These are phyloP conservation scores for Neodiprion virginianus DNA, from an alignment of 1,140 invertebrate species.

Conservation along the genomic window DNA sequence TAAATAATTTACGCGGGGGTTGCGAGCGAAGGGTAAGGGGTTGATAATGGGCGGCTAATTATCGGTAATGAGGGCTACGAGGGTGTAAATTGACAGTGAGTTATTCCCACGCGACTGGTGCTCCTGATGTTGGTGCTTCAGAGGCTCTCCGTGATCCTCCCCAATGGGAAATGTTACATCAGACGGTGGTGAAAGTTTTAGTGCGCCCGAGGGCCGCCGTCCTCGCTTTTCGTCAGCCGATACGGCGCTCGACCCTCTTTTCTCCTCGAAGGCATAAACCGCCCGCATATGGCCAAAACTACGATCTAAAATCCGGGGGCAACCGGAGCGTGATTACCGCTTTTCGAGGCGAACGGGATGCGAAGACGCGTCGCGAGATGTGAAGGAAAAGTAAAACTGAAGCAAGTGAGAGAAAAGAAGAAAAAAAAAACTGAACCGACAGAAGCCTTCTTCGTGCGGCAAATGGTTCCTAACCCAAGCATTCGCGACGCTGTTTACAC, in stretches of 20 bases:
- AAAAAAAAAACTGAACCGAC: too few species aligned
- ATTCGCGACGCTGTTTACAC: too few species aligned
- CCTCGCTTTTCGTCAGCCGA: background rate
- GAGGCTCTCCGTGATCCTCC: background rate
- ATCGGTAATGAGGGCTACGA: background rate
- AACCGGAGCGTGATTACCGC: background rate
- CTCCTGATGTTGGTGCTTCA: slow-evolving; percentile 8
- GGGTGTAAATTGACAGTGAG: background rate
- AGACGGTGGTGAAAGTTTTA: background rate
- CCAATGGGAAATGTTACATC: background rate
- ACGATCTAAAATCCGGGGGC: background rate
- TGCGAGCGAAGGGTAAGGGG: background rate
- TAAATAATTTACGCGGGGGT: background rate
- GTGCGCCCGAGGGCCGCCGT: background rate
- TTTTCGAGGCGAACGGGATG: background rate
- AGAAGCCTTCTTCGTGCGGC: too few species aligned
- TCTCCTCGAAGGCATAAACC: background rate
- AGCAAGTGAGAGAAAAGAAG: too few species aligned
- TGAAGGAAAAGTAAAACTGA: too few species aligned
- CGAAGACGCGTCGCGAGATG: too few species aligned
- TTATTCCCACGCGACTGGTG: background rate
- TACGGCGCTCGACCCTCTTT: background rate
- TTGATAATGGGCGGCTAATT: background rate
- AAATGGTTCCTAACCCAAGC: too few species aligned
- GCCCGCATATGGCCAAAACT: background rate